Percentiles rank a stretch among this genome's conserved stretches.
These are phyloP conservation scores for Poecilia picta DNA, from an alignment of 2,797 vertebrate genomes.

Conservation along the genomic window DNA sequence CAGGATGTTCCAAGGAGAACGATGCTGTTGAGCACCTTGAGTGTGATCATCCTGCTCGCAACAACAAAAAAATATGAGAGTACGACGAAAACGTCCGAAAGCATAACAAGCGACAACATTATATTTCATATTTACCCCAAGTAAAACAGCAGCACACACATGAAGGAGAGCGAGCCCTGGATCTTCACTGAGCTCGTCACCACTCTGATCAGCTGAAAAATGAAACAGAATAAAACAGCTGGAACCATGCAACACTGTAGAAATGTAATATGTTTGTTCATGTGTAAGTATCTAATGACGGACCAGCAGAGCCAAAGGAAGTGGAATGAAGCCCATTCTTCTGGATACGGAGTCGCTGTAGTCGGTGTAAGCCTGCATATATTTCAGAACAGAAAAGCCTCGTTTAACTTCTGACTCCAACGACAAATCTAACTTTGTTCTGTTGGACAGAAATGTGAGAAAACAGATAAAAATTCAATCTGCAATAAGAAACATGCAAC, in stretches of 20 bases:
- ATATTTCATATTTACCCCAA: conserved; percentile 85
- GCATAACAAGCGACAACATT: not conserved
- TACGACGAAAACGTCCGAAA: not conserved
- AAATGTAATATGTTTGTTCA: not conserved
- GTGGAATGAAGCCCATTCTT: conserved; percentile 99
- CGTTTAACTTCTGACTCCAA: not conserved
- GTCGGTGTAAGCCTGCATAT: conserved; percentile 93
- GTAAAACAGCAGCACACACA: conserved; percentile 95
- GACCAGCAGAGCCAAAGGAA: conserved; percentile 94
- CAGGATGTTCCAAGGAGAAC: conserved; percentile 95
- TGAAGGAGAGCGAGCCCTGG: conserved; percentile 92
- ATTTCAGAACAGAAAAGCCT: conserved; percentile 36
- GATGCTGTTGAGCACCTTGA: conserved; percentile 97
- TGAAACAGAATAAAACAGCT: conserved; percentile 24
- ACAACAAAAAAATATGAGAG: conserved; percentile 6
- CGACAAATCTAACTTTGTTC: not conserved
- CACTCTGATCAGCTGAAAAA: conserved; percentile 89
- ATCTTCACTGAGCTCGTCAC: conserved; percentile 97
- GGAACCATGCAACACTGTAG: not conserved
- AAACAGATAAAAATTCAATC: not conserved
- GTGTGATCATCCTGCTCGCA: conserved; percentile 89
- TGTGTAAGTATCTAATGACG: conserved; percentile 56
- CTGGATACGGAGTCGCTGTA: conserved; percentile 98
- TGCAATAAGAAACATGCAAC: not conserved
- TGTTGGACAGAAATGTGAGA: not conserved